These are phyloP conservation scores for Heliocidaris erythrogramma DNA, from an alignment of 35 echinoderm and acorn worm genomes.

Conservation along the genomic window DNA sequence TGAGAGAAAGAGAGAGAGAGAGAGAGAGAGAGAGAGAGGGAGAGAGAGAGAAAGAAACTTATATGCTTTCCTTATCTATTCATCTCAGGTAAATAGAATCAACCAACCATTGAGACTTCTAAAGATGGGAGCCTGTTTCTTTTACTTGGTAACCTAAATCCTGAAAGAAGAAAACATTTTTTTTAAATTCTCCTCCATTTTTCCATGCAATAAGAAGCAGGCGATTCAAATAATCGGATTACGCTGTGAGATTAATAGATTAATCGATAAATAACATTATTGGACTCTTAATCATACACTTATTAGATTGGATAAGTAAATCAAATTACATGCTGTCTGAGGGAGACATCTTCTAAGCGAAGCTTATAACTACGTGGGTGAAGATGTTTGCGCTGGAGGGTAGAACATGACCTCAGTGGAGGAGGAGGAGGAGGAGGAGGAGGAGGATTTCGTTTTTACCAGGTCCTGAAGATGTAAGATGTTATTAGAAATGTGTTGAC, in stretches of 20 bases:
- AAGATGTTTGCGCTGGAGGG: neutral
- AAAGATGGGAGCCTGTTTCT: too few relatives aligned
- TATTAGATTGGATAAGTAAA: slow-evolving; percentile 4
- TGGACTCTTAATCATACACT: neutral
- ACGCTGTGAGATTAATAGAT: neutral
- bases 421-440: neutral
- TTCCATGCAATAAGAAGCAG: neutral
- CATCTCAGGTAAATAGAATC: neutral
- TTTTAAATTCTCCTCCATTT: neutral
- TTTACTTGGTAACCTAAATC: neutral
- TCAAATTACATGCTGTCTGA: neutral
- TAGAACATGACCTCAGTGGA: neutral
- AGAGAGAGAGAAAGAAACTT: too few relatives aligned
- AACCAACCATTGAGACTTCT: neutral
- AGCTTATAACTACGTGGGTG: neutral
- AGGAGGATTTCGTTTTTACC: neutral
- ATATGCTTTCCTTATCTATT: neutral
- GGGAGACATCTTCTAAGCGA: neutral
- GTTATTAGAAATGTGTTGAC: neutral
- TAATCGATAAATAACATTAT: neutral
- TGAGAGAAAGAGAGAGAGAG: too few relatives aligned
- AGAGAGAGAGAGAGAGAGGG: too few relatives aligned
- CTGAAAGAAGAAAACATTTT: neutral
- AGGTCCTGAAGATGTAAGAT: neutral
- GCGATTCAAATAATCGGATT: neutral